Evolutionary conservation across 2,888 invertebrate species (phyloP), one percentile per base, ranked within the genome.

Genomic region (Tholera decimalis): DNA sequence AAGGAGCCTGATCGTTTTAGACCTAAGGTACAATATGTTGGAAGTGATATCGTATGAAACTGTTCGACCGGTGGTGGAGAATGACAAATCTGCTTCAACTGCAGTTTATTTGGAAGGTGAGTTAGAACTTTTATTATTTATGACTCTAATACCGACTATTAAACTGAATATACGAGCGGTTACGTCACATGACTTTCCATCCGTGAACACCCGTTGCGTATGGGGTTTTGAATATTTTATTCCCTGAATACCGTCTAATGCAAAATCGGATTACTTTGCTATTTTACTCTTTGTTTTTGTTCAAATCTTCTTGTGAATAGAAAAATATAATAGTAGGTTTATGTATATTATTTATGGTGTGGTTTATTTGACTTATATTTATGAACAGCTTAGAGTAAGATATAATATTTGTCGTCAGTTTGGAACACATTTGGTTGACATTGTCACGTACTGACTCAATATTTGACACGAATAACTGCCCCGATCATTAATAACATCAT

Each of bases 41-140:
- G 97, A 97, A 88, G 97, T 97, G 55, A 96, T 98, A 88, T 97
- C 97, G 56, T 97, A 97, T 86, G 97, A 97, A 86, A 97, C 97
- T 80, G 96, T 97, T 81, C 96, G 97, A 82, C 97, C 98, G 41
- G 96, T 98, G 86, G 96, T 97, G 82, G 97, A 97, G 84, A 97
- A 97, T 89, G 96, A 98, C 87, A 97, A 97, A 93, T 97, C 97
- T 86, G 93, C 95, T 74, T 96, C 97, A 71, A 96, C 97, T 85
- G 97, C 97, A 92, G 96, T 98, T 88, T 96, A 97, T 89, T 94
- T 98, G 84, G 97, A 97, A 91, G 97, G 98, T 98, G 91, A 97
- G 97, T 96, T 72, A 37, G 66, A 79, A 82, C 73, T 84, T 80
- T 82, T 74, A 63, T 84, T 85, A 84, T 83, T 80, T 82, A 85